Conservation (phyloP, 2,797 vertebrate species). For the Sphenodon punctatus region DNA sequence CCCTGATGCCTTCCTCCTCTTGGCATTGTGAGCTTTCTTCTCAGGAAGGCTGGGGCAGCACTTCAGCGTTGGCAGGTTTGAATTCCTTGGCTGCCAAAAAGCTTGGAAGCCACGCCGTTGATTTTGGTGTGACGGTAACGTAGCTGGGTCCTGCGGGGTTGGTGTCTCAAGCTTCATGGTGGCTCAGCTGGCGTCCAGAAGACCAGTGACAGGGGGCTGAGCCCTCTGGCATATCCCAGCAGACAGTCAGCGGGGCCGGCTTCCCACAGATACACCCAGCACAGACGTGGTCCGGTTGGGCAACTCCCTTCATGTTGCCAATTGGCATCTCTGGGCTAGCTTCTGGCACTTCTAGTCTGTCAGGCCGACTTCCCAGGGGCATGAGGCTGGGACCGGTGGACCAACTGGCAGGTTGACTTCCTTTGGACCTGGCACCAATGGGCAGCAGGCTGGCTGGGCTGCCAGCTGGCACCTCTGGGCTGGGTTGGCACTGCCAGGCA, state of each 20-base stretch:
- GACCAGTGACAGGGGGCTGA: conserved; percentile 10
- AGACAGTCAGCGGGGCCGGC: neutral
- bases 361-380: neutral
- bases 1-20: no score
- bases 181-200: neutral
- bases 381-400: conserved; percentile 6
- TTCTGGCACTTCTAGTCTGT: conserved; percentile 54
- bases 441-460: neutral
- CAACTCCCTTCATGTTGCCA: conserved; percentile 14
- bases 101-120: neutral
- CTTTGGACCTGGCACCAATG: conserved; percentile 25
- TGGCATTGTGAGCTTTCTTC: no score
- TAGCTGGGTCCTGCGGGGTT: neutral
- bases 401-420: conserved; percentile 26
- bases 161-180: neutral
- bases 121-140: neutral
- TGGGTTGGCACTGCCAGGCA: neutral
- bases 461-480: conserved; percentile 36
- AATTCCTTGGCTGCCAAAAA: neutral
- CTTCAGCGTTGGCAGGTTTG: neutral
- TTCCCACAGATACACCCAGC: conserved; percentile 32
- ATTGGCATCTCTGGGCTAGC: conserved; percentile 46
- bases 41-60: no score
- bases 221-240: conserved; percentile 26
- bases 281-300: conserved; percentile 41